phyloP scores from a whole-genome alignment of 2,888 invertebrate species.

The Athalia rosae region DNA sequence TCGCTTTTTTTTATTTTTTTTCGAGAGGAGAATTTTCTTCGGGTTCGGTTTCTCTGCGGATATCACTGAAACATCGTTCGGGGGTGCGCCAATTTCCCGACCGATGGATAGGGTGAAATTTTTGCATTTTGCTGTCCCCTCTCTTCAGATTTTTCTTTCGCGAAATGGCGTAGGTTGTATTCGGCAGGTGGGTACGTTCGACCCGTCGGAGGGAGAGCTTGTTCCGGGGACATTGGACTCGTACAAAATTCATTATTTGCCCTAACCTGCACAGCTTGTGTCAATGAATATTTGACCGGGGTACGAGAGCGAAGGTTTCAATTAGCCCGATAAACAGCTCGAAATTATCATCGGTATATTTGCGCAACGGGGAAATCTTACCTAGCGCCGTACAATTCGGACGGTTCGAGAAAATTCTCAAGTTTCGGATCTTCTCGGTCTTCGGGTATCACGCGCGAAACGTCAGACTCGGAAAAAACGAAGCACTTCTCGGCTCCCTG shows the following conservation, averaged over 20 bases:
- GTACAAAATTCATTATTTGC: slow-evolving; percentile 42
- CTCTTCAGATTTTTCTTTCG: neutral
- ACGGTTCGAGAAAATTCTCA: no score
- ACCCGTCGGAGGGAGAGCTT: neutral
- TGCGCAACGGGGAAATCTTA: neutral
- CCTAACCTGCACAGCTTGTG: slow-evolving; percentile 14
- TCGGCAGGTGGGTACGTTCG: neutral
- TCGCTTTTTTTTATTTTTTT: slow-evolving; percentile 45
- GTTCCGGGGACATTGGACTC: slow-evolving; percentile 33
- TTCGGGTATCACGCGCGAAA: no score
- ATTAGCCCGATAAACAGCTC: slow-evolving; percentile 37
- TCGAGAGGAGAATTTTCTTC: slow-evolving; percentile 31
- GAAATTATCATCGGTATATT: slow-evolving; percentile 30
- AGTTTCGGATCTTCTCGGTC: no score
- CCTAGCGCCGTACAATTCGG: no score
- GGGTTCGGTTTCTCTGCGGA: no score
- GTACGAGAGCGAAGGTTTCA: slow-evolving; percentile 18
- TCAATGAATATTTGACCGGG: slow-evolving; percentile 33
- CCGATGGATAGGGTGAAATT: no score
- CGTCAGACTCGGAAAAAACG: no score
- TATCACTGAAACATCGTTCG: no score
- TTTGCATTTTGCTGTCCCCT: no score
- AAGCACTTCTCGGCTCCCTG: no score
- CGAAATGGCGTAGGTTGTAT: neutral
- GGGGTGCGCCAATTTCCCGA: no score